Evolutionary conservation across 1,140 invertebrate species (phyloP), one percentile per base, ranked within the genome.

Genomic region (Panagrolaimus sp.): DNA sequence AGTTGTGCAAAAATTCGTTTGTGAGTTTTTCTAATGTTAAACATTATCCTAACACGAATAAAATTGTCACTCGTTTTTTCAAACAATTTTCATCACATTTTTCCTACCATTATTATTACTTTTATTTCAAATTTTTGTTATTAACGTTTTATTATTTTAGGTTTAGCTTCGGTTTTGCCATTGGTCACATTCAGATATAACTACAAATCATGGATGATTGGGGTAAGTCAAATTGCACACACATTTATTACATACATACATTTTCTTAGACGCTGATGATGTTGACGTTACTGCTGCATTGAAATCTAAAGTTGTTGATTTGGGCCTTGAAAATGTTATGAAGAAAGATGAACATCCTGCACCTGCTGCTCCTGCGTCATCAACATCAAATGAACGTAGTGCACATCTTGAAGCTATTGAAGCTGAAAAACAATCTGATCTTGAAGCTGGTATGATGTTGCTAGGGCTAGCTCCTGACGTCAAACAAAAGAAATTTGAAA

Each of bases 201-300:
- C 7, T 4, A 7, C 2, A 38, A 38, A 38, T 38, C 16, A 67
- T 67, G 66, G 46, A 46, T 67, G 51, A 67, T 31, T 67, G 66
- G 66, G 66, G 66, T 67, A 67, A 23, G 45, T 64, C 14, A 62
- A 11, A 5, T n/a, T 53, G 20, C 2, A 0, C 1, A 16, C 16
- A 1, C 4, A 16, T 38, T 38, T 38, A 2, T 23, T 9, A 7
- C 25, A 38, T 31, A 65, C 16, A 13, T 9, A 23, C 27, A 64
- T 1, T 43, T 23, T 5, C 66, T 68, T 23, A 68, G 67, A 68
- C 9, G 67, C 53, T 13, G 67, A 68, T 48, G 67, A 68, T 63
- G 66, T 68, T 27, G 67, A 68, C 25, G 45, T 51, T 23, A 44
- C 67, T 64, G 53, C 67, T 5, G 27, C 27, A 31, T 20, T 63